phyloP scores from a whole-genome alignment of 2,113 vertebrate species.

The Coptodon bakossiorum region DNA sequence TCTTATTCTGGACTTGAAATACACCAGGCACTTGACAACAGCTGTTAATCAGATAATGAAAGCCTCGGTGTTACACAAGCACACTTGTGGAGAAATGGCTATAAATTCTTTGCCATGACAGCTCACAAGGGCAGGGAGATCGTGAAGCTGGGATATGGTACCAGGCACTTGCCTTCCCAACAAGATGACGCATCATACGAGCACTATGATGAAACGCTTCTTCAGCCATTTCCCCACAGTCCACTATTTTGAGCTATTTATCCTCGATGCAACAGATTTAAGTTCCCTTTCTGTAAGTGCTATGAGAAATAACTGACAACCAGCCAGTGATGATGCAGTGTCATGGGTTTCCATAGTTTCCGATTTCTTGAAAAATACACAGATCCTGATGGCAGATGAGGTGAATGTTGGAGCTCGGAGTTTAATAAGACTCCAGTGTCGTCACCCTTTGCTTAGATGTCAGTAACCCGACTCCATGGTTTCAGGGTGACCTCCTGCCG shows the following conservation, averaged over 20 bases:
- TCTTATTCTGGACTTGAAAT: slow-evolving; percentile 57
- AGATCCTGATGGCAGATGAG: slow-evolving; percentile 10
- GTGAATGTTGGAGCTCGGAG: not conserved
- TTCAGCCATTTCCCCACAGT: slow-evolving; percentile 30
- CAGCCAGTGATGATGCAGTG: slow-evolving; percentile 12
- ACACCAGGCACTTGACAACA: slow-evolving; percentile 64
- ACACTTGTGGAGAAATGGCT: slow-evolving; percentile 45
- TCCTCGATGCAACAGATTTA: not conserved
- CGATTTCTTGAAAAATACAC: slow-evolving; percentile 9
- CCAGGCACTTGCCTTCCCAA: slow-evolving; percentile 65
- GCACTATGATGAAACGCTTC: slow-evolving; percentile 43
- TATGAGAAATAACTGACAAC: slow-evolving; percentile 16
- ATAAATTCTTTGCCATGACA: slow-evolving; percentile 66
- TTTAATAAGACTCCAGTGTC: not conserved
- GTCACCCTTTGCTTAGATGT: not conserved
- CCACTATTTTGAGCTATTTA: slow-evolving; percentile 22
- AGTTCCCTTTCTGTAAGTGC: slow-evolving; percentile 33
- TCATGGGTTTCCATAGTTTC: not conserved
- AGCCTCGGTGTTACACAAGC: slow-evolving; percentile 60
- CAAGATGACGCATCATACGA: slow-evolving; percentile 49
- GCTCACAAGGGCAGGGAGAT: slow-evolving; percentile 40
- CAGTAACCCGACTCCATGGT: slow-evolving; percentile 43
- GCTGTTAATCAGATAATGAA: slow-evolving; percentile 71
- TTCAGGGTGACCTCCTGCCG: slow-evolving; percentile 44
- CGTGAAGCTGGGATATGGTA: slow-evolving; percentile 60